Evolutionary conservation across 2,888 invertebrate genomes (phyloP).

Genomic region (Thecophora atra): DNA sequence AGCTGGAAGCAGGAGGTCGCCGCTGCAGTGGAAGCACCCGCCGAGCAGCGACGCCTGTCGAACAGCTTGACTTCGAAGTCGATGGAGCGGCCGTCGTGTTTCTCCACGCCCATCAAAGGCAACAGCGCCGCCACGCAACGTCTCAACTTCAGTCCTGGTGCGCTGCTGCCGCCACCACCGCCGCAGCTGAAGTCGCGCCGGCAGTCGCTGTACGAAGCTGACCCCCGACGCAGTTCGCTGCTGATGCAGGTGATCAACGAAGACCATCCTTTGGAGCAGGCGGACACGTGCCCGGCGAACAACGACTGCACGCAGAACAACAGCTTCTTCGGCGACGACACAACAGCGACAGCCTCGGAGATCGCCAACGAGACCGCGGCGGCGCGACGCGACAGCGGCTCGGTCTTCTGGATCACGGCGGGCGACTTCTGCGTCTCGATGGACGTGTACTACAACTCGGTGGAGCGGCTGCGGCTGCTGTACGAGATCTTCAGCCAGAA

Average conservation of each 20-base stretch:
- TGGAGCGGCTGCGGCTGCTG: constrained; percentile 52
- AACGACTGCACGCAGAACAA: background rate
- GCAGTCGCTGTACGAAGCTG: constrained; percentile 43
- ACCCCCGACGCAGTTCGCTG: constrained; percentile 55
- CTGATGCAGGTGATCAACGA: constrained; percentile 61
- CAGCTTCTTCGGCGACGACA: constrained; percentile 22
- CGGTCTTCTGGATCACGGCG: constrained; percentile 56
- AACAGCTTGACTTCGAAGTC: background rate
- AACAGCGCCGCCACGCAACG: constrained; percentile 46
- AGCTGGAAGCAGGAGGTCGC: no score
- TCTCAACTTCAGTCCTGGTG: constrained; percentile 53
- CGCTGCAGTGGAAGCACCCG: no score
- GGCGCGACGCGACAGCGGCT: constrained; percentile 42
- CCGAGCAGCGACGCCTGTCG: constrained; percentile 3
- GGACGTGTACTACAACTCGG: constrained; percentile 50
- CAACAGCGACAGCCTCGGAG: constrained; percentile 44
- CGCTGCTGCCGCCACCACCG: background rate
- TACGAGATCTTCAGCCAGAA: constrained; percentile 60
- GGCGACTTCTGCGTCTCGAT: constrained; percentile 55
- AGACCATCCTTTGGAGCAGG: constrained; percentile 54
- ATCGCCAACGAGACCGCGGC: constrained; percentile 49
- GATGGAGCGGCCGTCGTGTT: constrained; percentile 46
- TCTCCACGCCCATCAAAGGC: constrained; percentile 56
- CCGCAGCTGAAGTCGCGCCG: constrained; percentile 42
- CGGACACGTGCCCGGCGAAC: constrained; percentile 29